Evolutionary conservation across 2,888 invertebrate genomes (phyloP).

Genomic region (Rutpela maculata): DNA sequence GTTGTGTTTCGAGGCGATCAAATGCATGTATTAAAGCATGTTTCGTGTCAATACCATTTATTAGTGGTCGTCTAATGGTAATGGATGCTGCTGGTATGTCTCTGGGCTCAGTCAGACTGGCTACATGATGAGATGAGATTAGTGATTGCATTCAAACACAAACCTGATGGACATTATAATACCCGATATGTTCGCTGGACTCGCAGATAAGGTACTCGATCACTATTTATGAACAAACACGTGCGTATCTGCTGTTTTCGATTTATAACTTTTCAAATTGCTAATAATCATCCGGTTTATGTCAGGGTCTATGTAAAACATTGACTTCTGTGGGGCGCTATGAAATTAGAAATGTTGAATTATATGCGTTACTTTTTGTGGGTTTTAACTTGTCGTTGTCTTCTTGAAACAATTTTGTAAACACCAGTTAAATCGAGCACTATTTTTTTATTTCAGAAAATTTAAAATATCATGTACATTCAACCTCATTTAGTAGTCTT

Average conservation of each 20-base stretch:
- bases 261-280: slow-evolving; percentile 52
- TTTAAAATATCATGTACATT: no score
- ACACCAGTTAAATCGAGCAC: no score
- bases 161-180: slow-evolving; percentile 71
- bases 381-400: no score
- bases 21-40: slow-evolving; percentile 44
- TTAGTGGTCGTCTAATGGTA: slow-evolving; percentile 53
- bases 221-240: slow-evolving; percentile 66
- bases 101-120: slow-evolving; percentile 53
- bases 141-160: slow-evolving; percentile 70
- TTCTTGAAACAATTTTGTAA: no score
- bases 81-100: slow-evolving; percentile 56
- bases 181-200: slow-evolving; percentile 68
- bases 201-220: slow-evolving; percentile 63
- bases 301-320: neutral
- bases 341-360: neutral
- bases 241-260: slow-evolving; percentile 57
- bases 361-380: no score
- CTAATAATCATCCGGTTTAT: slow-evolving; percentile 29
- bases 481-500: no score
- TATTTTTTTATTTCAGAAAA: no score
- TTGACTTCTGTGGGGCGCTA: neutral
- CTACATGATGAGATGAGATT: slow-evolving; percentile 62
- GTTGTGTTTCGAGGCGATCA: slow-evolving; percentile 21
- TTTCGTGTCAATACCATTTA: slow-evolving; percentile 55